Base-by-base conservation (phyloP, 2,888 invertebrate species). In the Agriopis marginaria region DNA sequence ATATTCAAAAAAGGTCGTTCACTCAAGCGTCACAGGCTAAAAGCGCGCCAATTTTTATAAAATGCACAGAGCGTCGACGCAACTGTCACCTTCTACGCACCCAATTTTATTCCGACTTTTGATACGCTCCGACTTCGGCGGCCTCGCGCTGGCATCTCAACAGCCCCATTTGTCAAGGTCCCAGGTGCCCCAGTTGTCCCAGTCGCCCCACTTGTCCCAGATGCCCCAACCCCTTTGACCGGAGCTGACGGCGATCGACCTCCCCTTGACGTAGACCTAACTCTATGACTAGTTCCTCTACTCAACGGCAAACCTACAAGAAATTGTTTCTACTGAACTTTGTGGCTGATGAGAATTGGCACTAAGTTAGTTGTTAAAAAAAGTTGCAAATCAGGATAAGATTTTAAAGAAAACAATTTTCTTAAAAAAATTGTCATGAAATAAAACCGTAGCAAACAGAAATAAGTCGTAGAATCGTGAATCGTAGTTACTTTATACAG, bases 221-320 rank as follows among this genome's bases (percentile, higher is more conserved):
- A 69, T 66, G 75, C 77, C 71, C 74, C 78, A 62, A 82, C 78
- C 82, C 81, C 87, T 88, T 90, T 93, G 84, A 86, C 87, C 75
- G 93, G 91, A 77, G 89, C 94, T 70, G 92, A 92, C 68, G 93
- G 93, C 67, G 93, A 93, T 73, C 92, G 86, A 70, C 91, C 93
- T 73, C 92, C 93, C 79, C 93, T 88, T 75, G 95, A 91, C 73
- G 94, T 87, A 74, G 95, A 94, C 88, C 95, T 94, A 89, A 95
- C 92, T 84, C 95, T 95, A 92, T 92, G 93, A 92, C 95, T 94
- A 89, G 93, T 90, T 77, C 95, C 94, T 89, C 95, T 95, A 93
- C 95, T 95, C 92, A 95, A 96, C 93, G 95, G 95, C 90, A 95
- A 95, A 90, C 95, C 95, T 93, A 96, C 90, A 92, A 90, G 88